Percentiles rank a stretch among this genome's conserved stretches.
phyloP scores from a whole-genome alignment of 2,888 invertebrate species.

The Agrochola lota region DNA sequence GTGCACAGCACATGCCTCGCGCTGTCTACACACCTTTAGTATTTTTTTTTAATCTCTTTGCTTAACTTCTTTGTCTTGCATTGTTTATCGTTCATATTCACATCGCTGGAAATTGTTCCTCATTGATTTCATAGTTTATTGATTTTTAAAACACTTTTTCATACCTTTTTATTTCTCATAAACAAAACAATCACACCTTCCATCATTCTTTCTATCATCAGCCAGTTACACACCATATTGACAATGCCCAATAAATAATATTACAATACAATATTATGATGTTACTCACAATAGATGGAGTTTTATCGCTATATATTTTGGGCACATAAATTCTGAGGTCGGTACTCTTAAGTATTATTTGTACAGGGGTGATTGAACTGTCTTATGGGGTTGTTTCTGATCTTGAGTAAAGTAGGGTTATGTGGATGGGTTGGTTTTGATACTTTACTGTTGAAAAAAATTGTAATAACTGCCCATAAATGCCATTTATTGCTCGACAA shows the following conservation, averaged over 20 bases:
- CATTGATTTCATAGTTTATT: conserved; percentile 23
- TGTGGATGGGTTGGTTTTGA: conserved; percentile 66
- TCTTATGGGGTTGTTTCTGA: conserved; percentile 59
- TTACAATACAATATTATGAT: conserved; percentile 88
- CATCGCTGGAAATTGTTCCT: not conserved
- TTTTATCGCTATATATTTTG: conserved; percentile 84
- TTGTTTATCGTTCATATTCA: not conserved
- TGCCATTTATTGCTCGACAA: too few species aligned
- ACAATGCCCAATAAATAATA: conserved; percentile 81
- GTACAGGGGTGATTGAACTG: conserved; percentile 79
- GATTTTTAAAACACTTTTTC: conserved; percentile 43
- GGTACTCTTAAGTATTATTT: conserved; percentile 75
- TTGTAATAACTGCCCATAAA: too few species aligned
- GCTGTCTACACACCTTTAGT: not conserved
- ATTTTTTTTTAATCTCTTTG: not conserved
- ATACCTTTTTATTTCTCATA: conserved; percentile 7
- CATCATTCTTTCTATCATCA: not conserved
- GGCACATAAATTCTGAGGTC: conserved; percentile 82
- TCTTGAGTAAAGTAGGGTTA: conserved; percentile 38
- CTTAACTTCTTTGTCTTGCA: not conserved
- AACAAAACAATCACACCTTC: conserved; percentile 23
- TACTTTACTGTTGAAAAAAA: conserved; percentile 55
- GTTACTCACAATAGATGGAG: conserved; percentile 76
- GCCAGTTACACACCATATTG: conserved; percentile 48
- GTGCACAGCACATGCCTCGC: not conserved